Evolutionary conservation across 2,113 vertebrate species (phyloP).

Genomic region (Chitala chitala): DNA sequence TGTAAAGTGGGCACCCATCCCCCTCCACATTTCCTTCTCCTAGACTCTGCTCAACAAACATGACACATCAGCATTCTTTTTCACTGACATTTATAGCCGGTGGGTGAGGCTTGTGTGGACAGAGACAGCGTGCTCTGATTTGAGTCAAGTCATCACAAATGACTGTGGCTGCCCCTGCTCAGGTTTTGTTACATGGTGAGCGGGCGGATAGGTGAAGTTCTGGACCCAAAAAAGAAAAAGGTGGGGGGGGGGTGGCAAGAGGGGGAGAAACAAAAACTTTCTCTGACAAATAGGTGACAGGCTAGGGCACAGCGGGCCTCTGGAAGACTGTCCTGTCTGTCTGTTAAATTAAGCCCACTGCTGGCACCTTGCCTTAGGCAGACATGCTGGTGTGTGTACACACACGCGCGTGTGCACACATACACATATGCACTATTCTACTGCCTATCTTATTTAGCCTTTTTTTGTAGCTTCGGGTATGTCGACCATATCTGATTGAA

Average conservation of each 20-base stretch:
- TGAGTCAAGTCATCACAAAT: slow-evolving; percentile 79
- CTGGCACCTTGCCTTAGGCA: slow-evolving; percentile 29
- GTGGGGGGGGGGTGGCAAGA: too few species aligned
- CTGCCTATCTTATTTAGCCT: too few species aligned
- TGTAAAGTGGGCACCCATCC: neutral
- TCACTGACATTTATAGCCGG: slow-evolving; percentile 80
- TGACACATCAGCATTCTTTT: slow-evolving; percentile 75
- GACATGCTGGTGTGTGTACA: slow-evolving; percentile 53
- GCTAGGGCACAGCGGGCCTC: slow-evolving; percentile 74
- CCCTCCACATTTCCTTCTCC: too few species aligned
- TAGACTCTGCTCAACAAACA: slow-evolving; percentile 59
- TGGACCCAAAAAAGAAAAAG: too few species aligned
- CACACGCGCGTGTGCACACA: slow-evolving; percentile 50
- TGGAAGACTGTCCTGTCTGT: slow-evolving; percentile 53
- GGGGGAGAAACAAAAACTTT: too few species aligned
- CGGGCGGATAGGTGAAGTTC: too few species aligned
- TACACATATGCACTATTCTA: too few species aligned
- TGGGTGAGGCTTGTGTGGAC: slow-evolving; percentile 77
- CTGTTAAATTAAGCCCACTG: slow-evolving; percentile 60
- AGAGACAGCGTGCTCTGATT: slow-evolving; percentile 78
- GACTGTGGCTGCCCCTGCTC: slow-evolving; percentile 82
- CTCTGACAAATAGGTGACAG: slow-evolving; percentile 79
- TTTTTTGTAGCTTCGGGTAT: too few species aligned
- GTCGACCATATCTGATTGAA: too few species aligned
- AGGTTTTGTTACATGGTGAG: slow-evolving; percentile 73